Base-by-base conservation (phyloP, 2,888 invertebrate genomes). In the Dynastes maya region DNA sequence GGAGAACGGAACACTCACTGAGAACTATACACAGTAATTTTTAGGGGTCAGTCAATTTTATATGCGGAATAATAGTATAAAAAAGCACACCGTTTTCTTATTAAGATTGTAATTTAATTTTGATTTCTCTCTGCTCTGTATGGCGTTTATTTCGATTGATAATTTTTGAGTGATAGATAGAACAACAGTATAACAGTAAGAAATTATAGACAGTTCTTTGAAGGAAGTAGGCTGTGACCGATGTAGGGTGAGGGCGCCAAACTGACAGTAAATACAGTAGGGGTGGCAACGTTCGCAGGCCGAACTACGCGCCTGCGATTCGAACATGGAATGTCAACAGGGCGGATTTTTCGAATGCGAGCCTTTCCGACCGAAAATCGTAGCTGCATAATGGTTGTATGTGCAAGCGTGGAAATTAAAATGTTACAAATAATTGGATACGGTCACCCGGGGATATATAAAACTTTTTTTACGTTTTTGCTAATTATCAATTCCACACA, bases 141-240 rank as follows among this genome's bases (percentile, higher is more conserved):
- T 49, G 27, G 45, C 49, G 72, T 61, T 61, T 74, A 45, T 74
- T n/a, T 22, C 55, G 55, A 16, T 72, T 72, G 11, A 40, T 63
- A 45, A 74, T 74, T 55, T 74, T 61, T 45, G 61, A 74, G 61
- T 74, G 61, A 74, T 74, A 74, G 61, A 74, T 61, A 82, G 79
- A 82, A 78, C 78, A 82, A 81, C 80, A 80, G 80, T 78, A 58
- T 72, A 74, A 79, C 81, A 82, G 79, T 80, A 80, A 81, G 80
- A 82, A 82, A 82, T 82, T 80, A 82, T 77, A 81, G 81, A 82
- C 77, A 81, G 81, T 82, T 81, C 80, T 78, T 79, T 80, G 80
- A 82, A 79, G 81, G 79, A 82, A 82, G 78, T 82, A 82, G 83
- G 82, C 82, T 83, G 81, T 82, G 83, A 81, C 83, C 82, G 82